Evolutionary conservation across 1,140 invertebrate genomes (phyloP), one percentile per base, ranked within the genome.

Genomic region (Platyscapa corneri): DNA sequence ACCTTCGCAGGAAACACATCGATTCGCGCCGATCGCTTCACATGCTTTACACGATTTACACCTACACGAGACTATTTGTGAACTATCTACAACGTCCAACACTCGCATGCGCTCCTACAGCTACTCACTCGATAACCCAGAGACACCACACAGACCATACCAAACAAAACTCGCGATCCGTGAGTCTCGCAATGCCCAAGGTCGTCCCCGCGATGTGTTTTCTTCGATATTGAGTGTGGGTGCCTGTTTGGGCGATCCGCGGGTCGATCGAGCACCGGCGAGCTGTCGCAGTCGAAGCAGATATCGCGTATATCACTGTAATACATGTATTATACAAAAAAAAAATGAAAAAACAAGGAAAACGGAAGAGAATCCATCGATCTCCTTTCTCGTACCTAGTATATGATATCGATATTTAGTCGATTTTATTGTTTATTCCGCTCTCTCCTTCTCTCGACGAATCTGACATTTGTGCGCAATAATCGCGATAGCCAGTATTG

Each of bases 291-390:
- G 88, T 91, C 88, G 86, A 90, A 92, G 90, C 91, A 90, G 89
- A 90, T 92, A n/a, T 46, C 89, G 88, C 90, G 90, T 93, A 91
- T 92, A 92, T 92, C 92, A 91, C 88, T 89, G 88, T 89, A 82
- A 86, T 49, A 88, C 86, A 89, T 89, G 88, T 89, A 88, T 88
- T 82, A 87, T 88, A 88, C 87, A 90, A 77, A 78, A 88, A 84
- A 70, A 88, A 87, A 88, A 88, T 77, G 81, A 87, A 86, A 85
- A 86, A 87, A 78, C n/a, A 77, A 75, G 34, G 16, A 64, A 82
- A 56, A n/a, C 74, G 46, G 10, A 75, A 75, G 23, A 56, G 75
- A 74, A 76, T 74, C 67, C 32, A 81, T 80, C 84, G 77, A 79
- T 80, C 76, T 81, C 77, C 78, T 81, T 80, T 81, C 56, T 86